Percentiles rank a stretch among this genome's conserved stretches.
phyloP scores from a whole-genome alignment of 2,797 vertebrate genomes.

The Mallotus villosus region DNA sequence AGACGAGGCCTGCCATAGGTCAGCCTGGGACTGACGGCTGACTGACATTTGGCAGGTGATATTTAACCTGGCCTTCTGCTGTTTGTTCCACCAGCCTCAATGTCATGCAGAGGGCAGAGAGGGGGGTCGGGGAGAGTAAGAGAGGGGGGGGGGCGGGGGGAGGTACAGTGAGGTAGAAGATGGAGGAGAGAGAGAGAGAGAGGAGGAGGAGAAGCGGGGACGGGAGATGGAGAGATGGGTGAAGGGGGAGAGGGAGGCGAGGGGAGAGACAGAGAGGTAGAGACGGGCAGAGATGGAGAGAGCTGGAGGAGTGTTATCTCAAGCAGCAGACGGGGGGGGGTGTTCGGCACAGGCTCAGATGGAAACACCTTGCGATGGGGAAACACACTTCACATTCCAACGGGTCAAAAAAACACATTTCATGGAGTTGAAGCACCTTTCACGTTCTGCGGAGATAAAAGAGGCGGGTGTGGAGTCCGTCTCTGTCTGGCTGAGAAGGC shows the following conservation, averaged over 20 bases:
- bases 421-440: background rate
- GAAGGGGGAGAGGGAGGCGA: background rate
- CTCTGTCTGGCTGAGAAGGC: background rate
- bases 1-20: background rate
- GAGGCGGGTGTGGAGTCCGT: background rate
- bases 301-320: background rate
- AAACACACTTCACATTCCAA: background rate
- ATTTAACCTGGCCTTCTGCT: slow-evolving; percentile 2
- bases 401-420: background rate
- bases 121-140: no score
- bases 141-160: background rate
- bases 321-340: no score
- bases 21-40: background rate
- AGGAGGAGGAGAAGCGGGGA: slow-evolving; percentile 2
- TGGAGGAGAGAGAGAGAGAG: no score
- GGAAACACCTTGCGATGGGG: no score
- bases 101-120: background rate
- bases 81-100: background rate
- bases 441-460: background rate
- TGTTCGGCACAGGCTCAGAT: no score
- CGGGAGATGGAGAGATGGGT: slow-evolving; percentile 16
- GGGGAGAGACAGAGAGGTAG: background rate
- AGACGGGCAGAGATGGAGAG: background rate
- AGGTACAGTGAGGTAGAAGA: no score
- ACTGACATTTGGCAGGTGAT: background rate